Evolutionary conservation across 2,113 vertebrate species (phyloP).

Genomic region (Setophaga coronata): DNA sequence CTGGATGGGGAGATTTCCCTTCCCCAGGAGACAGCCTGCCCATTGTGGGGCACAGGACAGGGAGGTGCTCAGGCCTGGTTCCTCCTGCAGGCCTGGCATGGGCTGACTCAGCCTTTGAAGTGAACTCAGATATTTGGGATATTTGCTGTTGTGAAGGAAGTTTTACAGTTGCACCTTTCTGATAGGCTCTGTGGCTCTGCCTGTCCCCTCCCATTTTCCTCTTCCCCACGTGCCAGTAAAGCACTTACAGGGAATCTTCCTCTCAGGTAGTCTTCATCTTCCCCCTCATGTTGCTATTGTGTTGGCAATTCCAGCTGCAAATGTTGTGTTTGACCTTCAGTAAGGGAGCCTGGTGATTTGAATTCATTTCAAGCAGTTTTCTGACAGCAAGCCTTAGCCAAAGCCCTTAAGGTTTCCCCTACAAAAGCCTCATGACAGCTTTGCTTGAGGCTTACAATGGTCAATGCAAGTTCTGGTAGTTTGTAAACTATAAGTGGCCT

Average conservation of each 20-base stretch:
- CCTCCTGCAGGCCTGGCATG: background rate
- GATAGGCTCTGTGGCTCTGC: background rate
- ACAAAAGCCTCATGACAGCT: constrained; percentile 54
- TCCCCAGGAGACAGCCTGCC: background rate
- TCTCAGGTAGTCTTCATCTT: background rate
- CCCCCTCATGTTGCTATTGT: background rate
- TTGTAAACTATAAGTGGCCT: constrained; percentile 31
- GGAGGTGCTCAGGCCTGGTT: fast-evolving
- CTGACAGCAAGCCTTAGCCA: constrained; percentile 70
- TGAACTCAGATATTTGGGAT: constrained; percentile 1
- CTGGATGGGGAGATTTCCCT: fast-evolving
- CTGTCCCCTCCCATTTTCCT: background rate
- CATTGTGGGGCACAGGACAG: fast-evolving
- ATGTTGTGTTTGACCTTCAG: constrained; percentile 68
- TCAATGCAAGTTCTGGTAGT: constrained; percentile 9
- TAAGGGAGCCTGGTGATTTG: constrained; percentile 12
- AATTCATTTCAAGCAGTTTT: constrained; percentile 62
- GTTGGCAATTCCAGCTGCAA: constrained; percentile 53
- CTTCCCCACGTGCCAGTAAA: background rate
- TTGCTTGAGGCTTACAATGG: constrained; percentile 62
- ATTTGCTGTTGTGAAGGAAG: background rate
- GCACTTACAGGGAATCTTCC: background rate
- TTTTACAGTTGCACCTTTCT: background rate
- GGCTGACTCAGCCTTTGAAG: background rate
- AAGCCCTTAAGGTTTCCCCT: constrained; percentile 64